A percentile compares a stretch with the other conserved stretches of the same genome.
phyloP scores from a whole-genome alignment of 64 coral and sea anemone genomes.

The Dendrophyllia cribrosa region DNA sequence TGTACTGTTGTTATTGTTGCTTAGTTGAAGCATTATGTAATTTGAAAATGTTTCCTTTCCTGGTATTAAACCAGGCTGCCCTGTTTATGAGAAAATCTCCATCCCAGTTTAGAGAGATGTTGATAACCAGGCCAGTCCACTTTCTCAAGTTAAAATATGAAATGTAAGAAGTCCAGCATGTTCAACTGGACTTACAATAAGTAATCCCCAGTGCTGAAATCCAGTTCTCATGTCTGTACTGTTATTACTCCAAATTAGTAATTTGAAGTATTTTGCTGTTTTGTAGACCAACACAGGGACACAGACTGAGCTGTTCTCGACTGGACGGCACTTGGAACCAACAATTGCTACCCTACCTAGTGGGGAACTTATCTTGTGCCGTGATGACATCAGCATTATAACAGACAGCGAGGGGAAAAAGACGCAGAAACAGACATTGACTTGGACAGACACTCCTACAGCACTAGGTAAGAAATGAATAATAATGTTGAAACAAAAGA shows the following conservation, averaged over 20 bases:
- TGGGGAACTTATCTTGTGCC: conserved; percentile 87
- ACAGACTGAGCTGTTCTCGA: conserved; percentile 88
- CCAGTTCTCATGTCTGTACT: no score
- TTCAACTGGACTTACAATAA: no score
- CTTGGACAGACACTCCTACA: conserved; percentile 95
- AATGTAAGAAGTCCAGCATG: no score
- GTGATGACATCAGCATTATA: conserved; percentile 97
- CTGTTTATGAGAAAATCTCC: no score
- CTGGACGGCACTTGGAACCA: conserved; percentile 94
- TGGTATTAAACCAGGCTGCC: no score
- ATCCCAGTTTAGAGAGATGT: no score
- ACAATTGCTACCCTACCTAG: conserved; percentile 87
- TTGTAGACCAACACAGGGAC: conserved; percentile 84
- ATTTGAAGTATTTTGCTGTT: background rate
- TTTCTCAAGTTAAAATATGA: no score
- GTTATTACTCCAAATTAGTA: background rate
- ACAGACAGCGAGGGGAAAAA: conserved; percentile 92
- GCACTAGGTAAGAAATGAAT: conserved; percentile 69
- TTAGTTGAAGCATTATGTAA: no score
- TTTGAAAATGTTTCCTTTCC: no score
- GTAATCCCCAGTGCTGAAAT: no score
- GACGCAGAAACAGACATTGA: conserved; percentile 76
- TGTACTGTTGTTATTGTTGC: no score
- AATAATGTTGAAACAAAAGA: background rate
- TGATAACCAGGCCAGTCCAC: no score